Evolutionary conservation across 2,888 invertebrate genomes (phyloP), one percentile per base, ranked within the genome.

Genomic region (Nineta flava): DNA sequence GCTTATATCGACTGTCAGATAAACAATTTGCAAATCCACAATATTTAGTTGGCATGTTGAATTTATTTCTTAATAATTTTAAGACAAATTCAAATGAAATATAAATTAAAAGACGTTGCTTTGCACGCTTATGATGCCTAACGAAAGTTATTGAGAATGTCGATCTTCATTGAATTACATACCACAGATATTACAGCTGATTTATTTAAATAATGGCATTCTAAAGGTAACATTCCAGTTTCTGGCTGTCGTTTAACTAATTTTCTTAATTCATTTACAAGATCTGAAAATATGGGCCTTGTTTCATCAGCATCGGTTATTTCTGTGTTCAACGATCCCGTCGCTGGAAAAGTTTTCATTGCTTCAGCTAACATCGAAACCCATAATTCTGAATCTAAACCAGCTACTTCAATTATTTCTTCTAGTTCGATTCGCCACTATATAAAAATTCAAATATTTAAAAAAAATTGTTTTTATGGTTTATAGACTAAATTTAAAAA

Each of bases 361-460:
- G 92, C 87, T 71, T 96, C 95, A 2, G 91, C 94, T 55, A 96
- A 71, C 90, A 94, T 94, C 5, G 93, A 88, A 34, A 96, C 96
- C 96, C 96, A 96, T 58, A 94, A 77, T 65, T 97, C 96, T 9
- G 90, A 87, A 70, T 96, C 95, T 59, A 86, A 75, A 3, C 85
- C 83, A 7, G 94, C 96, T 56, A 94, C 86, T 67, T 92, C 90
- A 57, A 96, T 77, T 55, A 97, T 94, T 64, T 94, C 93, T 63
- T 95, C 93, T 60, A 97, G 67, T 66, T 95, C 94, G 56, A 77
- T 73, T 66, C 83, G 79, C 96, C 96, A 96, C 94, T 96, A 54
- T 55, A 58, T 57, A 52, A 56, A 53, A 53, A 61, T 10, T 16
- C n/a, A n/a, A n/a, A 43, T 3, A 32, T 32, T 61, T 62, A 64